phyloP scores from a whole-genome alignment of 2,797 vertebrate genomes.

The Synaphobranchus kaupii region DNA sequence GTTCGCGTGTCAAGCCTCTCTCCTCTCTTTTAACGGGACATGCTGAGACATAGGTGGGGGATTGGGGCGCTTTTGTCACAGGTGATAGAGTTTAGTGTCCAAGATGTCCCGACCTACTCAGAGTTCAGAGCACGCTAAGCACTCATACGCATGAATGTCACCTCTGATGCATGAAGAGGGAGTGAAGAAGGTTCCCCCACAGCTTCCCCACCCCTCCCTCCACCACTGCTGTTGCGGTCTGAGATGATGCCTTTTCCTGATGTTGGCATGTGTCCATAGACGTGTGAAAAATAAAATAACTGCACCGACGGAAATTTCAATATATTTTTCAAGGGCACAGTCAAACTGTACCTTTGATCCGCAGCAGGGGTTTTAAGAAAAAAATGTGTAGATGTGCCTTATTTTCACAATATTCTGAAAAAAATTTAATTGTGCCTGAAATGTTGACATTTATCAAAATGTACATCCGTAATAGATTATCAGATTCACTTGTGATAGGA shows the following conservation, averaged over 20 bases:
- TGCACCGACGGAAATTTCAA: neutral
- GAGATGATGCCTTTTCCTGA: conserved; percentile 16
- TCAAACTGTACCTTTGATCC: neutral
- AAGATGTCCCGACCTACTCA: conserved; percentile 49
- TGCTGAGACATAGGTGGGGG: neutral
- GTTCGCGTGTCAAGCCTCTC: neutral
- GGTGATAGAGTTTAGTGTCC: conserved; percentile 40
- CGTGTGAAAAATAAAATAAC: conserved; percentile 3
- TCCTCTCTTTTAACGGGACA: neutral
- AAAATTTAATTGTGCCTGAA: neutral
- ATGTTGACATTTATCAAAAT: conserved; percentile 12
- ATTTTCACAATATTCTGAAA: neutral
- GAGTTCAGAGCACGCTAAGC: conserved; percentile 37
- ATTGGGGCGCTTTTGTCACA: conserved; percentile 25
- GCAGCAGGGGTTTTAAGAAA: neutral
- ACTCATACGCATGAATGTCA: neutral
- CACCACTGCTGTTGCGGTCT: neutral
- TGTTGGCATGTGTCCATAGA: neutral
- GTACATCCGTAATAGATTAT: neutral
- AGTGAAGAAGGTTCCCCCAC: conserved; percentile 1
- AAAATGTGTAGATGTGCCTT: neutral
- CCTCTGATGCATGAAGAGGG: neutral
- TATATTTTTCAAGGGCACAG: neutral
- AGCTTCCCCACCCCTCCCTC: no score
- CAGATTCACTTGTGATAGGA: neutral